A percentile compares a stretch with the other conserved stretches of the same genome.
These are phyloP conservation scores for Paradisaea rubra DNA, from an alignment of 2,113 vertebrate species.

Conservation along the genomic window DNA sequence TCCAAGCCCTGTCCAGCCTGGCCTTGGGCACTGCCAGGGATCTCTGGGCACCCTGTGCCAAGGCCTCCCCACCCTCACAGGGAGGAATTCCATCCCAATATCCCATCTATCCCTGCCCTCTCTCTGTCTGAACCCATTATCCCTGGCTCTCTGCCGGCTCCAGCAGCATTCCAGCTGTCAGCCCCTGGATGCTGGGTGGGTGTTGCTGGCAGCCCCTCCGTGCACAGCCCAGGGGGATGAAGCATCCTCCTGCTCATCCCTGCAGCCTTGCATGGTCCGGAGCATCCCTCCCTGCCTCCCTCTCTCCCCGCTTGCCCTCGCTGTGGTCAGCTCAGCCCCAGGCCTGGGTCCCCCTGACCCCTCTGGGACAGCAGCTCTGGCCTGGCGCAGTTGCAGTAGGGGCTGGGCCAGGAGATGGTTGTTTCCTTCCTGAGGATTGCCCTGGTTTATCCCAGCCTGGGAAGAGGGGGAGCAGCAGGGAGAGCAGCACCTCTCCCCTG, in stretches of 20 bases:
- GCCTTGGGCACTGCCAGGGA: neutral
- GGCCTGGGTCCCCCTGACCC: neutral
- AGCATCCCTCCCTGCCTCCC: neutral
- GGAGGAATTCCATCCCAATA: neutral
- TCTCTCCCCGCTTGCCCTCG: accelerated
- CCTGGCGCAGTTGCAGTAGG: accelerated
- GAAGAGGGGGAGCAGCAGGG: neutral
- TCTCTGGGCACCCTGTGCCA: neutral
- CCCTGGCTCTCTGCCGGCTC: neutral
- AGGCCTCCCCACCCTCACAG: accelerated
- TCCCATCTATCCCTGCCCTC: neutral
- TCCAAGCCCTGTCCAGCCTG: neutral
- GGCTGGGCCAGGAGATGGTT: neutral
- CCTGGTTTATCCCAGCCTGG: neutral
- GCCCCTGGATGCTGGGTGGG: neutral
- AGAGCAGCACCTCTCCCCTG: neutral
- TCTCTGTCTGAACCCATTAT: neutral
- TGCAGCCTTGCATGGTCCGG: accelerated
- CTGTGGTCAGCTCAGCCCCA: neutral
- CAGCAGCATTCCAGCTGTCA: neutral
- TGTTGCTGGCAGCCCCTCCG: neutral
- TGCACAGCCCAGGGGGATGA: neutral
- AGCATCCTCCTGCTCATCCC: neutral
- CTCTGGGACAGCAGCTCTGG: neutral
- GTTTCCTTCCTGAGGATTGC: neutral